A percentile compares a stretch with the other conserved stretches of the same genome.
Evolutionary conservation across 2,113 vertebrate species (phyloP).

Genomic region (Poeciliopsis prolifica): DNA sequence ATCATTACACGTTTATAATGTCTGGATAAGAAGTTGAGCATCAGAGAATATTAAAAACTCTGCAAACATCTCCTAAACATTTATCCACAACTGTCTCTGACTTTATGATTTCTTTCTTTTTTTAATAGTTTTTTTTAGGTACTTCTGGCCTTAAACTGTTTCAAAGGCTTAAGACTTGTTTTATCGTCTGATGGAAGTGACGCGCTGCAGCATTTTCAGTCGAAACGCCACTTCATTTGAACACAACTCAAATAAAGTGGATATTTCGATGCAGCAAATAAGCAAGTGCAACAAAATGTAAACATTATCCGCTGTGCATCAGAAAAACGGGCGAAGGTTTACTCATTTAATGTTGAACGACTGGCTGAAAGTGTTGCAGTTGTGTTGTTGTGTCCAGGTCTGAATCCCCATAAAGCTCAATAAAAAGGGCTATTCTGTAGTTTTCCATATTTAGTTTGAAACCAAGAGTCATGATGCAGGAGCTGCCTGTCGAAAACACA

Average conservation of each 20-base stretch:
- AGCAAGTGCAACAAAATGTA: too few species aligned
- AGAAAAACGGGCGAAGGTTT: not conserved
- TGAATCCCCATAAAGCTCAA: constrained; percentile 17
- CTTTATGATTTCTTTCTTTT: not conserved
- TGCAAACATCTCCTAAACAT: constrained; percentile 31
- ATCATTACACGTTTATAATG: not conserved
- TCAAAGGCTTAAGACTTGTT: constrained; percentile 43
- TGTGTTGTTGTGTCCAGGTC: constrained; percentile 12
- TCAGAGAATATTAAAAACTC: not conserved
- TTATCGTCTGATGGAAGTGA: constrained; percentile 5
- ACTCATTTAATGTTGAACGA: not conserved
- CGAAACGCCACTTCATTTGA: not conserved
- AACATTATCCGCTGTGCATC: not conserved
- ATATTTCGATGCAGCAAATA: too few species aligned
- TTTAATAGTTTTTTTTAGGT: constrained; percentile 27
- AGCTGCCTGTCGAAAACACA: not conserved
- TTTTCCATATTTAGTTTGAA: not conserved
- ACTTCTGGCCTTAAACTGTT: constrained; percentile 72
- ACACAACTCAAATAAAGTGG: not conserved
- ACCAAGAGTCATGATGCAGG: not conserved
- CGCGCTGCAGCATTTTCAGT: not conserved
- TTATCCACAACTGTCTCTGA: not conserved
- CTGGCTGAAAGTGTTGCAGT: constrained; percentile 24
- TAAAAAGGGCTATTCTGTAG: constrained; percentile 7
- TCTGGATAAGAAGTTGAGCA: not conserved